Evolutionary conservation across 2,888 invertebrate genomes (phyloP).

Genomic region (Nomada lathburiana): DNA sequence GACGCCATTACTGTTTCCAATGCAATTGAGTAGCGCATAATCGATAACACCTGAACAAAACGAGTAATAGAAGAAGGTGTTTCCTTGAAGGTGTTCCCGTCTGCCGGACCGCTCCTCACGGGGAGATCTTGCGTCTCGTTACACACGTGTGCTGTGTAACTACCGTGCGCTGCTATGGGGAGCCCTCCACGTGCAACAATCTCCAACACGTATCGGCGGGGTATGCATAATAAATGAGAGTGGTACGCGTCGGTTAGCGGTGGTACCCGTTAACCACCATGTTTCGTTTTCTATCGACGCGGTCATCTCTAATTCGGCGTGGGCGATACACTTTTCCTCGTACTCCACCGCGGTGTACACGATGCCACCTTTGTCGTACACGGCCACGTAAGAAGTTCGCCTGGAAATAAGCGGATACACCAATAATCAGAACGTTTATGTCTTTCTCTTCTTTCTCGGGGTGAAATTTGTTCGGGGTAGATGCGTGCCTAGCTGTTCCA

Average conservation of each 20-base stretch:
- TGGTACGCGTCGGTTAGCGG: constrained; percentile 64
- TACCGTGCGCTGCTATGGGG: constrained; percentile 61
- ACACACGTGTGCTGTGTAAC: constrained; percentile 76
- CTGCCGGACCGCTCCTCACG: constrained; percentile 39
- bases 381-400: constrained; percentile 33
- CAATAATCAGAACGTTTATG: constrained; percentile 24
- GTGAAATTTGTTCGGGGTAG: too few species aligned
- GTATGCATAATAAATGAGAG: constrained; percentile 81
- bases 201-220: constrained; percentile 77
- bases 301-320: constrained; percentile 76
- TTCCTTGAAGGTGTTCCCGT: constrained; percentile 46
- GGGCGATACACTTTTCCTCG: constrained; percentile 67
- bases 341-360: constrained; percentile 45
- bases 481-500: too few species aligned
- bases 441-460: background rate
- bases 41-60: constrained; percentile 42
- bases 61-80: constrained; percentile 32
- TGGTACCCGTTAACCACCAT: constrained; percentile 72
- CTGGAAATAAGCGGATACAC: constrained; percentile 14
- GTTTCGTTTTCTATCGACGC: constrained; percentile 73
- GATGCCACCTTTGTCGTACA: constrained; percentile 58
- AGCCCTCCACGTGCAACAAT: constrained; percentile 76
- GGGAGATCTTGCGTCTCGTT: constrained; percentile 76
- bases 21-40: constrained; percentile 31
- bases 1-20: background rate